phyloP scores from a whole-genome alignment of 2,797 vertebrate genomes.

The Cercopithecus neglectus region DNA sequence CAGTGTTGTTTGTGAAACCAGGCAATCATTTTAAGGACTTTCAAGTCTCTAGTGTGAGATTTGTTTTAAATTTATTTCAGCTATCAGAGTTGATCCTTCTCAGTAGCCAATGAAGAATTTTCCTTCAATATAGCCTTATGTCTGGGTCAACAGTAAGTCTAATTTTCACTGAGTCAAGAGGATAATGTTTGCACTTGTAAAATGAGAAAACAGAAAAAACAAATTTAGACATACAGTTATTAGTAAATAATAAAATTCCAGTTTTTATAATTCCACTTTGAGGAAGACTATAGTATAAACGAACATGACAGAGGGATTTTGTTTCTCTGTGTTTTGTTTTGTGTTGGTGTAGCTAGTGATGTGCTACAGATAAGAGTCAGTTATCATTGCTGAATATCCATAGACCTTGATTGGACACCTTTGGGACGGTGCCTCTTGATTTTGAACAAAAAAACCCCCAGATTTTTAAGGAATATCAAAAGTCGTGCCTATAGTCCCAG shows the following conservation, averaged over 20 bases:
- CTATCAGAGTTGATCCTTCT: constrained; percentile 29
- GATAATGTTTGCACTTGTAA: neutral
- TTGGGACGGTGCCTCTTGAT: neutral
- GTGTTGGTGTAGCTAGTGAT: neutral
- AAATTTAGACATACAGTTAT: neutral
- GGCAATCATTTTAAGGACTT: neutral
- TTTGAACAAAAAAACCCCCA: neutral
- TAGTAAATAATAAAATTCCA: neutral
- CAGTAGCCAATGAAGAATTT: neutral
- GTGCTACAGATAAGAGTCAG: neutral
- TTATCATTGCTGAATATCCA: neutral
- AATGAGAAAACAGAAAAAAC: neutral
- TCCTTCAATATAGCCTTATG: neutral
- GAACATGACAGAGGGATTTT: neutral
- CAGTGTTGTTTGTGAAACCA: neutral
- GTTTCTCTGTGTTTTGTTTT: neutral
- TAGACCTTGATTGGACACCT: neutral
- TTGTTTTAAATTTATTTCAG: constrained; percentile 10
- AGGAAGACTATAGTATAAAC: neutral
- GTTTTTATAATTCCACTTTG: neutral
- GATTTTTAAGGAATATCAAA: neutral
- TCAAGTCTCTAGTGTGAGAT: neutral
- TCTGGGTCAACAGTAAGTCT: neutral
- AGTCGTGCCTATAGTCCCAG: neutral
- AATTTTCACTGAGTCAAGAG: neutral